phyloP scores from a whole-genome alignment of 2,888 invertebrate species.

The Drepanosiphum platanoidis region DNA sequence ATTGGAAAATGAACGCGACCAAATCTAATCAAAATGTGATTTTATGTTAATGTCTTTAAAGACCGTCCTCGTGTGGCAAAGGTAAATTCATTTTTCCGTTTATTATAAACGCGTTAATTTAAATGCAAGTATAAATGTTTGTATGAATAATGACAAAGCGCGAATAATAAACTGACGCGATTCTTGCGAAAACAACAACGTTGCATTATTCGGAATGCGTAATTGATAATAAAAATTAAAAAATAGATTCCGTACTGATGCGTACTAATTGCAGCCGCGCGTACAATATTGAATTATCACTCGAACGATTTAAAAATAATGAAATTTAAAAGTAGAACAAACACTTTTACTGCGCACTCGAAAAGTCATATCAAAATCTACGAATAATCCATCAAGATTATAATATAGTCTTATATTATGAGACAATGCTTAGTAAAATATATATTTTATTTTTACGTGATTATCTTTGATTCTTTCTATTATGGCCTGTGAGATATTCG shows the following conservation, averaged over 20 bases:
- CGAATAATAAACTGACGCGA: background rate
- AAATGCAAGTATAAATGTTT: background rate
- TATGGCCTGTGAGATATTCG: too few relatives aligned
- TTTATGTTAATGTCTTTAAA: slow-evolving; percentile 3
- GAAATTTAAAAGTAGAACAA: too few relatives aligned
- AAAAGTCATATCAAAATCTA: too few relatives aligned
- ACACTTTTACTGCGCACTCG: too few relatives aligned
- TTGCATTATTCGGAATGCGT: background rate
- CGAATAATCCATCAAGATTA: too few relatives aligned
- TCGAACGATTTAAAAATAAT: too few relatives aligned
- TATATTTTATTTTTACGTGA: too few relatives aligned
- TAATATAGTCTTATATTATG: too few relatives aligned
- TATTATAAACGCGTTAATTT: background rate
- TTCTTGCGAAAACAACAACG: background rate
- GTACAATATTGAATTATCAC: background rate
- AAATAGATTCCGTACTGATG: background rate
- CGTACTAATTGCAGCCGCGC: background rate
- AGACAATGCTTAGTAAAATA: too few relatives aligned
- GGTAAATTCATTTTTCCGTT: background rate
- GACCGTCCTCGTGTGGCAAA: background rate
- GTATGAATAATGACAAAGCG: background rate
- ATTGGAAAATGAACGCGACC: background rate
- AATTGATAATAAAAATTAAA: background rate
- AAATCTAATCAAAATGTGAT: slow-evolving; percentile 4
- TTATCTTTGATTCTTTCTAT: too few relatives aligned